Conservation (phyloP, 1,140 invertebrate species). For the honey bee (Apis mellifera) region DNA sequence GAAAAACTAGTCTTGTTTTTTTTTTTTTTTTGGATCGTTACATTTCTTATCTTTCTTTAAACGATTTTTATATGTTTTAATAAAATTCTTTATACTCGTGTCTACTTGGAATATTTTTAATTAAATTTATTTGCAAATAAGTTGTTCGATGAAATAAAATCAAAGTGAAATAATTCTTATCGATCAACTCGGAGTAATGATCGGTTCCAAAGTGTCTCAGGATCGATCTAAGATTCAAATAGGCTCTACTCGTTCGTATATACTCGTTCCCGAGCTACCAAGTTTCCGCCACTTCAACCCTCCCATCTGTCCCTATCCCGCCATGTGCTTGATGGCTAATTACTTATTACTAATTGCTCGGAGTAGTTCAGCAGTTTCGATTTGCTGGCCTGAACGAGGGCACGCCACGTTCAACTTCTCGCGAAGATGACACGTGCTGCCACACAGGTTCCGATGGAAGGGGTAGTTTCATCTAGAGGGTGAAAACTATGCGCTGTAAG, state of each 20-base stretch:
- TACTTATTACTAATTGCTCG: conserved; percentile 67
- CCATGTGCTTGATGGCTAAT: conserved; percentile 58
- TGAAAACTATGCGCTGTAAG: neutral
- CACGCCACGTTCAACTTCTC: neutral
- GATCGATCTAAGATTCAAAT: conserved; percentile 35
- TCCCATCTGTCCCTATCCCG: neutral
- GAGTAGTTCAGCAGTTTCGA: conserved; percentile 65
- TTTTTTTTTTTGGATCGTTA: neutral
- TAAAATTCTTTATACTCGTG: too few species aligned
- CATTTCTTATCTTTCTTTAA: too few species aligned
- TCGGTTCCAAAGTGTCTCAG: neutral
- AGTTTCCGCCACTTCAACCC: conserved; percentile 30
- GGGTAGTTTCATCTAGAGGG: neutral
- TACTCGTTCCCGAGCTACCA: conserved; percentile 11
- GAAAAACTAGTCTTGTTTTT: too few species aligned
- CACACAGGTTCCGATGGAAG: neutral
- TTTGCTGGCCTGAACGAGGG: conserved; percentile 29
- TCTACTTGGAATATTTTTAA: too few species aligned
- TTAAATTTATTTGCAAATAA: too few species aligned
- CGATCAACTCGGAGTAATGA: too few species aligned
- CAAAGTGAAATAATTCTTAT: too few species aligned
- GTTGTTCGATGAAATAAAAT: too few species aligned
- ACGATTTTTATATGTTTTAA: too few species aligned
- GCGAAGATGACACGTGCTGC: conserved; percentile 21
- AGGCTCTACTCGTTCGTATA: conserved; percentile 21